Percentiles rank a stretch among this genome's conserved stretches.
Evolutionary conservation across 2,888 invertebrate species (phyloP).

Genomic region (Epistrophe grossulariae): DNA sequence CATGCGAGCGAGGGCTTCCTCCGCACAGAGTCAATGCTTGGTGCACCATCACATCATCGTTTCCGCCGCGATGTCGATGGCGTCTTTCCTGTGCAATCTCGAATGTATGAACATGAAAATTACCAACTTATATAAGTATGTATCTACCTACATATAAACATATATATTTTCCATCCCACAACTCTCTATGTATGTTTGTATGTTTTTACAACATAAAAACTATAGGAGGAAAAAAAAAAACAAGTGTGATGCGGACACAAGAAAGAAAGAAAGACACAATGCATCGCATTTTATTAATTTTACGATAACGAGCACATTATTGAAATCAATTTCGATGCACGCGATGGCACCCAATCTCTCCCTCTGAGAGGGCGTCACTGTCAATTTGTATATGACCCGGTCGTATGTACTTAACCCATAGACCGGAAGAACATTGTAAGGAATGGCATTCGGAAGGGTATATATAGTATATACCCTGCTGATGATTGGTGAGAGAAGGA

Average conservation of each 20-base stretch:
- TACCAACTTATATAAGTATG: background rate
- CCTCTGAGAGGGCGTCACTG: conserved; percentile 23
- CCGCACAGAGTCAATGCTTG: background rate
- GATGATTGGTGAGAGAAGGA: conserved; percentile 44
- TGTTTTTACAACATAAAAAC: conserved; percentile 5
- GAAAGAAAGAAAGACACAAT: conserved; percentile 42
- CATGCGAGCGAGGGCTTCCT: background rate
- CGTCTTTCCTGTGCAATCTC: conserved; percentile 38
- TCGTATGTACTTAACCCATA: conserved; percentile 51
- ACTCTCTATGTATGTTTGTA: background rate
- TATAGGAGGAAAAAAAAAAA: background rate
- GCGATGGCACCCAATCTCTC: conserved; percentile 22
- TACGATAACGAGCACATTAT: conserved; percentile 74
- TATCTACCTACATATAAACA: background rate
- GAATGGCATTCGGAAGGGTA: conserved; percentile 62
- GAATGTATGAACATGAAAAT: conserved; percentile 33
- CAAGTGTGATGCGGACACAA: conserved; percentile 9
- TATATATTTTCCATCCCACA: background rate
- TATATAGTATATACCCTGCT: conserved; percentile 3
- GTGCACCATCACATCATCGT: conserved; percentile 32
- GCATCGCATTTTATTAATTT: conserved; percentile 72
- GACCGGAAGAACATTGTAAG: conserved; percentile 72
- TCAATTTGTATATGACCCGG: conserved; percentile 47
- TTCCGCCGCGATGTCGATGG: conserved; percentile 22
- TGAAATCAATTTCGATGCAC: conserved; percentile 69